phyloP scores from a whole-genome alignment of 2,113 vertebrate genomes.

The Epinephelus moara region DNA sequence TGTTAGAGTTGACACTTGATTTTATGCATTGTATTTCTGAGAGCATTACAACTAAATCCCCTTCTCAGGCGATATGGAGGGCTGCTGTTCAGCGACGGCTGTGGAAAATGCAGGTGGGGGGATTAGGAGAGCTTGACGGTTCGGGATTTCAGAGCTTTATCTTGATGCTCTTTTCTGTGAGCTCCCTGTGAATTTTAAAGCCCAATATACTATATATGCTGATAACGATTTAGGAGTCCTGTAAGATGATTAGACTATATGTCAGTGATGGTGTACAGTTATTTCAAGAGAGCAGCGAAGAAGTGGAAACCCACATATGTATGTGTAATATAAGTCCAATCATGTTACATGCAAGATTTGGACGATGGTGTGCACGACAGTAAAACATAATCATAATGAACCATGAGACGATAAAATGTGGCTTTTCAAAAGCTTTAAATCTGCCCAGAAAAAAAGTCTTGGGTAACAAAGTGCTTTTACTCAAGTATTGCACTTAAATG shows the following conservation, averaged over 20 bases:
- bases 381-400: not conserved
- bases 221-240: constrained; percentile 63
- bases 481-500: not conserved
- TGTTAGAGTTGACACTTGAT: constrained; percentile 77
- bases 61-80: constrained; percentile 56
- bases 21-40: constrained; percentile 78
- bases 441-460: not conserved
- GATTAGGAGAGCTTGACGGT: constrained; percentile 60
- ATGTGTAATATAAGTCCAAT: constrained; percentile 16
- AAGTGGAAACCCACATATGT: not conserved
- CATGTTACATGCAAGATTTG: not conserved
- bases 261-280: constrained; percentile 10
- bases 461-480: not conserved
- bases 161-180: constrained; percentile 63
- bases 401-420: not conserved
- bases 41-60: constrained; percentile 76
- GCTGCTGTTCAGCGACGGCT: constrained; percentile 56
- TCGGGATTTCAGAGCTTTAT: constrained; percentile 72
- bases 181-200: constrained; percentile 58
- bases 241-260: constrained; percentile 67
- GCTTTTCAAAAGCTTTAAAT: not conserved
- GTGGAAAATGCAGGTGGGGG: constrained; percentile 68
- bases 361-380: not conserved
- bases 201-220: constrained; percentile 46
- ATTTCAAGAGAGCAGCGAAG: constrained; percentile 17